phyloP scores from a whole-genome alignment of 2,888 invertebrate species.

The Marronus borbonicus region DNA sequence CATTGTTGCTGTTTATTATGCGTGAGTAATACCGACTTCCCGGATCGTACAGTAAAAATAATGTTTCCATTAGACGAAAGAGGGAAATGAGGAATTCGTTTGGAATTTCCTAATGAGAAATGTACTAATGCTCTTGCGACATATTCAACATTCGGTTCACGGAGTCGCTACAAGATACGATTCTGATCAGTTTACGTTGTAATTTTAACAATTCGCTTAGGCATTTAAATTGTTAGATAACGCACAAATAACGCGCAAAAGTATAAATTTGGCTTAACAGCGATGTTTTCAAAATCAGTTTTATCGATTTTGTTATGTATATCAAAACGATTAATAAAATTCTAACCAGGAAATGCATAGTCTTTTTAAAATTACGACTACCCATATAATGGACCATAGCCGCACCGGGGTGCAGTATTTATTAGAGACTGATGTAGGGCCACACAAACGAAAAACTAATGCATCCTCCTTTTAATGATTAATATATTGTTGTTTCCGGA shows the following conservation, averaged over 20 bases:
- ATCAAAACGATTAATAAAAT: no score
- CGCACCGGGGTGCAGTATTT: no score
- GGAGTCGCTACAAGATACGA: conserved; percentile 18
- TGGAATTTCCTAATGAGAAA: conserved; percentile 43
- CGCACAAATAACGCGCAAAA: not conserved
- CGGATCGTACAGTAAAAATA: conserved; percentile 41
- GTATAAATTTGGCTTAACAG: no score
- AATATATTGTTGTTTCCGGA: no score
- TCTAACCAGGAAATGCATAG: no score
- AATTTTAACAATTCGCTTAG: not conserved
- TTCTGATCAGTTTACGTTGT: not conserved
- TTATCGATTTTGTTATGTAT: no score
- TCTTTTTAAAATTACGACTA: no score
- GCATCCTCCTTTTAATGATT: no score
- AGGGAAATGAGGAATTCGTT: conserved; percentile 40
- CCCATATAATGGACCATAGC: no score
- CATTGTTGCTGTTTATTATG: conserved; percentile 45
- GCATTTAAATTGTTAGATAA: not conserved
- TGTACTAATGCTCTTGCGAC: conserved; percentile 25
- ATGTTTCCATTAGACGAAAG: conserved; percentile 45
- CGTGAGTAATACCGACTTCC: conserved; percentile 47
- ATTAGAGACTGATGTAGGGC: no score
- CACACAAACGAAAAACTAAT: no score
- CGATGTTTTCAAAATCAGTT: no score
- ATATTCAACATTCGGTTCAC: conserved; percentile 4